Conservation (phyloP, 2,113 vertebrate species). For the Sciurus niger region DNA sequence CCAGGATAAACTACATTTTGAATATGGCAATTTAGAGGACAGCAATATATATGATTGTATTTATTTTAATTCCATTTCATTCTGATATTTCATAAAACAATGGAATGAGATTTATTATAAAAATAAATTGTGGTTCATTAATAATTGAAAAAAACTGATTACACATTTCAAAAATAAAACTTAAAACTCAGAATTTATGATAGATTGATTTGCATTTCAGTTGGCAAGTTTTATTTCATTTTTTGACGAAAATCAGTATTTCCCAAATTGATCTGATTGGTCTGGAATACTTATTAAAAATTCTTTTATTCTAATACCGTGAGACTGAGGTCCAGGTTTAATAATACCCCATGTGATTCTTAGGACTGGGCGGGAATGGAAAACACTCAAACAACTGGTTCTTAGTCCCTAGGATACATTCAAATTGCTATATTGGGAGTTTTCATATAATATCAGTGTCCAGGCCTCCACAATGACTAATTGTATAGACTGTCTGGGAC, state of each 20-base stretch:
- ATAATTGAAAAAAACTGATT: conserved; percentile 25
- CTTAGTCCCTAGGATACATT: background rate
- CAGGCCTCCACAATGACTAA: background rate
- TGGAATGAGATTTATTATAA: conserved; percentile 12
- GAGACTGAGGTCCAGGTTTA: background rate
- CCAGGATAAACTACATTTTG: conserved; percentile 27
- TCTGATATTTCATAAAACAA: conserved; percentile 45
- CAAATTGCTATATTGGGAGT: background rate
- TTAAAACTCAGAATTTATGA: conserved; percentile 30
- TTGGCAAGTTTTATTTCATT: background rate
- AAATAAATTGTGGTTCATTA: conserved; percentile 19
- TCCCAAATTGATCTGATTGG: background rate
- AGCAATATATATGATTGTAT: background rate
- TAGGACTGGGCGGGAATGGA: background rate
- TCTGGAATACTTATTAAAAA: conserved; percentile 18
- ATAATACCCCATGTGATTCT: background rate
- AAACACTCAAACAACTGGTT: background rate
- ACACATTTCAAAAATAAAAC: background rate
- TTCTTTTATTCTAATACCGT: background rate
- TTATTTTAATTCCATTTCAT: conserved; percentile 55
- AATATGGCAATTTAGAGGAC: conserved; percentile 40
- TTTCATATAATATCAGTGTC: background rate
- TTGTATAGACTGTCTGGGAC: background rate
- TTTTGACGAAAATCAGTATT: conserved; percentile 35
- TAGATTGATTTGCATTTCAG: background rate